Base-by-base conservation (phyloP, 2,888 invertebrate species). In the Dryobotodes eremita region DNA sequence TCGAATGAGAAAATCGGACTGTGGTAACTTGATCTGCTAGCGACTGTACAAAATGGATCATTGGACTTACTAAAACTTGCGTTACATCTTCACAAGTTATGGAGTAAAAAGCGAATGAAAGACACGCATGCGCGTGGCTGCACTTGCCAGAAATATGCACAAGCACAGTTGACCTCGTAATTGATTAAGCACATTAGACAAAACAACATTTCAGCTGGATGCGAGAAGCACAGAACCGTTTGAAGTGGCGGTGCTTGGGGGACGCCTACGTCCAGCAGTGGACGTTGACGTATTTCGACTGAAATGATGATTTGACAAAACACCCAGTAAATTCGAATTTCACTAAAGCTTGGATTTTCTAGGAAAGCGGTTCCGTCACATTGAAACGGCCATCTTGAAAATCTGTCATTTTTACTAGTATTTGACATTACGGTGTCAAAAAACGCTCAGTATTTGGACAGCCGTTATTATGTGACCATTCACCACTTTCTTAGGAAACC, bases 21-120 rank as follows among this genome's bases (percentile, higher is more conserved):
- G 31, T 36, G 31, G 31, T 36, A 36, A 36, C 31, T 36, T 36
- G 31, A 36, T 36, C 2, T 36, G 31, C 31, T n/a, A 42, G 1
- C 0, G 11, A 5, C 26, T 78, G 20, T 83, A 71, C 68, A 78
- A 50, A 64, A 61, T 20, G 8, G 23, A 75, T 26, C 65, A 53
- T 59, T 75, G 53, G 59, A 76, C 13, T 53, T 53, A n/a, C 5
- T 50, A 31, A 46, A 36, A 46, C 46, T 42, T 59, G 36, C 23
- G 15, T 23, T 26, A 46, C 4, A 42, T 36, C 13, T 26, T 48
- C 4, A 42, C 7, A 42, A 61, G 48, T 50, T 26, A 75, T 50
- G 70, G 59, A 70, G 36, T 8, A 59, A 42, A 50, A 36, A 50
- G 20, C 20, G 7, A 61, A 76, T 26, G 26, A 31, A 75, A n/a